Conservation (phyloP, 2,888 invertebrate genomes). For the Polyploca ridens region DNA sequence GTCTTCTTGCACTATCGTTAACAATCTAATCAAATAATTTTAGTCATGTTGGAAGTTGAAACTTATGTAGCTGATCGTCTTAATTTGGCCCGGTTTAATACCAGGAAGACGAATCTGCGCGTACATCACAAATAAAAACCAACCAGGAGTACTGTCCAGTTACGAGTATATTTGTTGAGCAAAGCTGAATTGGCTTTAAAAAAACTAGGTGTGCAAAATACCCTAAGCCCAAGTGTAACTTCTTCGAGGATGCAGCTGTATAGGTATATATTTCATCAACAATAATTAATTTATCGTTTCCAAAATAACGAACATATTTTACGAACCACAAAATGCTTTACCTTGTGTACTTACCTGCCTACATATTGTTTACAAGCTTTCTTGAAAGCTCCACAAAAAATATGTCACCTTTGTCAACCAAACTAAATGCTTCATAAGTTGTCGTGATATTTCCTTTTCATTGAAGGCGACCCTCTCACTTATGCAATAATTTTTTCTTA, state of each 20-base stretch:
- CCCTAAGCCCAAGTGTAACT: background rate
- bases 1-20: too few species aligned
- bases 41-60: too few species aligned
- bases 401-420: conserved; percentile 70
- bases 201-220: too few species aligned
- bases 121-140: too few species aligned
- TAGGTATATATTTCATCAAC: background rate
- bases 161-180: too few species aligned
- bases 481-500: conserved; percentile 72
- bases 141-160: too few species aligned
- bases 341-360: conserved; percentile 12
- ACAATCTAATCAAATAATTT: too few species aligned
- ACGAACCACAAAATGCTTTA: conserved; percentile 11
- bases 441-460: conserved; percentile 78
- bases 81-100: too few species aligned
- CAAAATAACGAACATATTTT: background rate
- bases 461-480: conserved; percentile 56
- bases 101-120: too few species aligned
- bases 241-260: background rate
- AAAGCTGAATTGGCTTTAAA: too few species aligned
- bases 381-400: conserved; percentile 65
- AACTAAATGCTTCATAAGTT: conserved; percentile 71
- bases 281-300: background rate
- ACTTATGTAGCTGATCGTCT: too few species aligned
- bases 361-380: conserved; percentile 60